Evolutionary conservation across 2,113 vertebrate genomes (phyloP).

Genomic region (Dromaius novaehollandiae): DNA sequence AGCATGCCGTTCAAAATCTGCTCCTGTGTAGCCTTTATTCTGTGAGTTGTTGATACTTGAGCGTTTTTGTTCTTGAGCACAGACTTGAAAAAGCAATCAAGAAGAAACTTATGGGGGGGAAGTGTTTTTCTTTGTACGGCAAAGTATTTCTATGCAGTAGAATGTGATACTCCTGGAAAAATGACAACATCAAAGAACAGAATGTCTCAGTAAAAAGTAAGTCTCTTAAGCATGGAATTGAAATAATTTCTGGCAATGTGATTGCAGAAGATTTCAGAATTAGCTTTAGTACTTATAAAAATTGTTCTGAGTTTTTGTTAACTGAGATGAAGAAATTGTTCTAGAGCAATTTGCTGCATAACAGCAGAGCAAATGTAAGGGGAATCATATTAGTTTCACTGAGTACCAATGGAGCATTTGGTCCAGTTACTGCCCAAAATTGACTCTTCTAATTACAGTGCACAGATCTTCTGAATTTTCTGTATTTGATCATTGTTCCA

Average conservation of each 20-base stretch:
- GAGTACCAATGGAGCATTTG: not conserved
- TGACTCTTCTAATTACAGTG: not conserved
- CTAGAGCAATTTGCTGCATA: not conserved
- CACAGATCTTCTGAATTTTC: not conserved
- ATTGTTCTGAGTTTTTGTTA: not conserved
- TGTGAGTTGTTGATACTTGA: not conserved
- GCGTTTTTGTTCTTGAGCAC: not conserved
- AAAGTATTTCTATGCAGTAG: not conserved
- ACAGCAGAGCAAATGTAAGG: not conserved
- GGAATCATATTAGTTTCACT: not conserved
- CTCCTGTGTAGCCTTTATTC: not conserved
- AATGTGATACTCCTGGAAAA: not conserved
- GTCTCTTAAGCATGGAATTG: not conserved
- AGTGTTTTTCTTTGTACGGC: not conserved
- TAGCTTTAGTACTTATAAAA: not conserved
- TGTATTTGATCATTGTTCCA: not conserved
- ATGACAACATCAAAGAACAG: not conserved
- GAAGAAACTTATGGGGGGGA: not conserved
- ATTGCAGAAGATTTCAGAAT: constrained; percentile 9
- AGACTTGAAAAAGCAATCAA: not conserved
- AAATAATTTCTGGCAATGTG: not conserved
- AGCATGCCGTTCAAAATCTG: not conserved
- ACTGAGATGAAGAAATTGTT: not conserved
- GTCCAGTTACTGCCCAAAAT: not conserved
- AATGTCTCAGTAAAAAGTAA: not conserved